phyloP scores from a whole-genome alignment of 2,888 invertebrate species.

The Eupithecia abbreviata region DNA sequence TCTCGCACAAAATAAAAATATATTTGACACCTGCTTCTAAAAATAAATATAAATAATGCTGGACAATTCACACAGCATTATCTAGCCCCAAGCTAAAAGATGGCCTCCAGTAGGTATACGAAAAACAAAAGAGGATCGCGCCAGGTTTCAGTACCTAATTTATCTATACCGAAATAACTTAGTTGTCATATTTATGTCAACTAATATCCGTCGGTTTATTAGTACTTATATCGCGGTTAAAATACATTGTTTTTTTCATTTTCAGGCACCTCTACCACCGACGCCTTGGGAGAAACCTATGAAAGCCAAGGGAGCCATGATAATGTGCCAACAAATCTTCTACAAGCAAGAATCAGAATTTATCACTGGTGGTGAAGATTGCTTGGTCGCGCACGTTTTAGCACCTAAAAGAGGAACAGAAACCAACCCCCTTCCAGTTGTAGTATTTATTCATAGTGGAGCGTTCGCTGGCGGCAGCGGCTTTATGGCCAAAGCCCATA shows the following conservation, averaged over 20 bases:
- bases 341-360: constrained; percentile 57
- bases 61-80: too few species aligned
- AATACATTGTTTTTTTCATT: too few species aligned
- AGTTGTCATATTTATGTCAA: not conserved
- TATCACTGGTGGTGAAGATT: constrained; percentile 69
- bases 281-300: constrained; percentile 61
- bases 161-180: too few species aligned
- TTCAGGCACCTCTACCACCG: constrained; percentile 71
- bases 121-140: too few species aligned
- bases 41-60: too few species aligned
- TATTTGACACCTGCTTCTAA: too few species aligned
- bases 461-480: constrained; percentile 71
- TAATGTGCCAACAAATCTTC: constrained; percentile 67
- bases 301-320: constrained; percentile 54
- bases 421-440: constrained; percentile 66
- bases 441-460: constrained; percentile 75
- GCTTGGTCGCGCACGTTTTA: constrained; percentile 65
- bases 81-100: too few species aligned
- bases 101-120: too few species aligned
- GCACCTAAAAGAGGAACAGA: constrained; percentile 65
- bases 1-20: too few species aligned
- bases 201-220: not conserved
- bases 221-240: not conserved
- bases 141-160: too few species aligned
- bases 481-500: constrained; percentile 79